These are phyloP conservation scores for Sparidentex hasta DNA, from an alignment of 2,797 vertebrate genomes.

Conservation along the genomic window DNA sequence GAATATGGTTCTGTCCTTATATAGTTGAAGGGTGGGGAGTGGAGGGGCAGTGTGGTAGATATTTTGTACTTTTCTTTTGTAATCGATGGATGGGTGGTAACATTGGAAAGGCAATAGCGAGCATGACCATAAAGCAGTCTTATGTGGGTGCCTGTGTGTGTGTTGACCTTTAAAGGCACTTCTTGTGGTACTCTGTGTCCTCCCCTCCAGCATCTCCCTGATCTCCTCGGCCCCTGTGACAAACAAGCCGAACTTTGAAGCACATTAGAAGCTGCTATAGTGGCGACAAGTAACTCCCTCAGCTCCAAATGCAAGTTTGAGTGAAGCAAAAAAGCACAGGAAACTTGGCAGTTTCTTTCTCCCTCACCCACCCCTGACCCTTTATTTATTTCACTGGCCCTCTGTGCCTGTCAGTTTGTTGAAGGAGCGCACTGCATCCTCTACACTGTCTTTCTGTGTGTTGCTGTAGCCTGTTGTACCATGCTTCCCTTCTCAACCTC, in stretches of 20 bases:
- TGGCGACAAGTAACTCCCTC: slow-evolving; percentile 68
- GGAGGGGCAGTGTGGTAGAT: slow-evolving; percentile 90
- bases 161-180: slow-evolving; percentile 69
- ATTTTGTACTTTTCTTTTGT: slow-evolving; percentile 89
- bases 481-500: slow-evolving; percentile 42
- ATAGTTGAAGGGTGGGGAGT: slow-evolving; percentile 81
- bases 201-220: slow-evolving; percentile 30
- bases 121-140: slow-evolving; percentile 77
- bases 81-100: slow-evolving; percentile 67
- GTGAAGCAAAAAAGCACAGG: slow-evolving; percentile 77
- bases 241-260: slow-evolving; percentile 81
- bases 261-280: slow-evolving; percentile 78
- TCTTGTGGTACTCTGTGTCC: slow-evolving; percentile 70
- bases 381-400: slow-evolving; percentile 62
- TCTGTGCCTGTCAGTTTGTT: slow-evolving; percentile 73
- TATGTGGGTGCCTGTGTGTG: slow-evolving; percentile 66
- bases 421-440: slow-evolving; percentile 71
- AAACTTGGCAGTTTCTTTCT: slow-evolving; percentile 74
- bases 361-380: not conserved
- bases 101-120: slow-evolving; percentile 76
- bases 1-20: slow-evolving; percentile 95
- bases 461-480: slow-evolving; percentile 46
- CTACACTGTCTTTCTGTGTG: slow-evolving; percentile 28
- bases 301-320: slow-evolving; percentile 56
- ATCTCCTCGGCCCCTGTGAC: slow-evolving; percentile 85